Evolutionary conservation across 2,797 vertebrate species (phyloP).

Genomic region (Acestrorhynchus altus): DNA sequence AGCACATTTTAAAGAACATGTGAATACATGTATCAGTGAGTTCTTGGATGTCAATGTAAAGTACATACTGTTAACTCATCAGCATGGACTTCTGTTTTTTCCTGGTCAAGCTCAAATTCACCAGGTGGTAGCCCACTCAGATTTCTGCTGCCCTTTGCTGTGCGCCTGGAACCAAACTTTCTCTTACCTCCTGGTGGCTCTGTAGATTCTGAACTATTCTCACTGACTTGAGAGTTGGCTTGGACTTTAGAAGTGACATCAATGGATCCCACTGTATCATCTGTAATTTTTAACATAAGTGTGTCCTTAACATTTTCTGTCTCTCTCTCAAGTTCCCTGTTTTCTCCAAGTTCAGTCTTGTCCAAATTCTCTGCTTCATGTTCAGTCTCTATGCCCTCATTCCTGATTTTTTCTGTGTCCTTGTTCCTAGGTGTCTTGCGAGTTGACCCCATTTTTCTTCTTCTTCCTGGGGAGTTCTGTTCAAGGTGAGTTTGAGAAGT

Average conservation of each 20-base stretch:
- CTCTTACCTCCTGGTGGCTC: constrained; percentile 38
- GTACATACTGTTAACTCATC: constrained; percentile 37
- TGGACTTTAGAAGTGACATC: constrained; percentile 29
- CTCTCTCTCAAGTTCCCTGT: constrained; percentile 33
- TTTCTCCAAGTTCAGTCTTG: constrained; percentile 19
- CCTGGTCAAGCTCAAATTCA: constrained; percentile 22
- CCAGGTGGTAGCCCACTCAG: not conserved
- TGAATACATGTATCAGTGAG: not conserved
- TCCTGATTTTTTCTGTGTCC: constrained; percentile 42
- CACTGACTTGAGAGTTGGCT: constrained; percentile 15
- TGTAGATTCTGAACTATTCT: constrained; percentile 23
- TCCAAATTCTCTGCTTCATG: constrained; percentile 33
- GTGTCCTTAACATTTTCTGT: constrained; percentile 47
- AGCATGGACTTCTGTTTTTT: constrained; percentile 18
- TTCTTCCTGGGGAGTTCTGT: constrained; percentile 49
- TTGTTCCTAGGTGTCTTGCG: constrained; percentile 58
- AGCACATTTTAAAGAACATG: not conserved
- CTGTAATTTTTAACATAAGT: constrained; percentile 52
- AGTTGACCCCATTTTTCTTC: constrained; percentile 74
- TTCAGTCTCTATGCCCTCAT: constrained; percentile 27
- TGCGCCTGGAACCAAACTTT: constrained; percentile 42
- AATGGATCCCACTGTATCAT: constrained; percentile 33
- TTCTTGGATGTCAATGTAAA: not conserved
- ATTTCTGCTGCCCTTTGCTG: constrained; percentile 29
- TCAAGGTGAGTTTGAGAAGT: constrained; percentile 45